Evolutionary conservation across 2,888 invertebrate genomes (phyloP).

Genomic region (Corbicula japonica): DNA sequence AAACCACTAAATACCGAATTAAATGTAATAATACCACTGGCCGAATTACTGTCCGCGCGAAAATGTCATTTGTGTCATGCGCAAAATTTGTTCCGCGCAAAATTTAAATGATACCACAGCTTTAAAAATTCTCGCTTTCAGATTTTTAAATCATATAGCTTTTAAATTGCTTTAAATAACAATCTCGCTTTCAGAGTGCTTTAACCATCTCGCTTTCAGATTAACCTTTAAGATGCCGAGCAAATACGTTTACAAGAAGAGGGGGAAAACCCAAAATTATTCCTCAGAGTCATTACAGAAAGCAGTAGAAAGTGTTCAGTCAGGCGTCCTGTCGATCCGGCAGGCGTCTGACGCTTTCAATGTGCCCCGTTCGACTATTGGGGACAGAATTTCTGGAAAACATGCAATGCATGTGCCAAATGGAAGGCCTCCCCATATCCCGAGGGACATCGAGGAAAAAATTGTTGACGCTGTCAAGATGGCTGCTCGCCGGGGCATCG

Average conservation of each 20-base stretch:
- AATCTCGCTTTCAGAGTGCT: no score
- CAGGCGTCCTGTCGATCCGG: conserved; percentile 6
- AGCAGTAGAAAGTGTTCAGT: neutral
- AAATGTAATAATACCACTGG: no score
- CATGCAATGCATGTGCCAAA: conserved; percentile 9
- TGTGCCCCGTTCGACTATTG: conserved; percentile 44
- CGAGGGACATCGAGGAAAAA: conserved; percentile 37
- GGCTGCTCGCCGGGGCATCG: conserved; percentile 54
- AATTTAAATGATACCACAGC: no score
- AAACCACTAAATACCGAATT: no score
- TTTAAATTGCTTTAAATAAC: no score
- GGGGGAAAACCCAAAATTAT: conserved; percentile 10
- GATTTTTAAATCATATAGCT: no score
- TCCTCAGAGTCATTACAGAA: neutral
- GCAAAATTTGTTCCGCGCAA: no score
- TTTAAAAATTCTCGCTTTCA: no score
- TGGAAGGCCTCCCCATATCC: conserved; percentile 44
- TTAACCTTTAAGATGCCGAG: neutral
- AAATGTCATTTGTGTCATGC: no score
- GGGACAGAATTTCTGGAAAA: conserved; percentile 34
- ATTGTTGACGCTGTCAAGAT: conserved; percentile 50
- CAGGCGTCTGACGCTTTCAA: conserved; percentile 30
- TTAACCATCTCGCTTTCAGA: neutral
- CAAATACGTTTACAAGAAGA: neutral
- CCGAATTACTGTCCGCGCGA: no score